Percentiles rank a stretch among this genome's conserved stretches.
Evolutionary conservation across 2,797 vertebrate genomes (phyloP).

Genomic region (Rhinichthys osculus): DNA sequence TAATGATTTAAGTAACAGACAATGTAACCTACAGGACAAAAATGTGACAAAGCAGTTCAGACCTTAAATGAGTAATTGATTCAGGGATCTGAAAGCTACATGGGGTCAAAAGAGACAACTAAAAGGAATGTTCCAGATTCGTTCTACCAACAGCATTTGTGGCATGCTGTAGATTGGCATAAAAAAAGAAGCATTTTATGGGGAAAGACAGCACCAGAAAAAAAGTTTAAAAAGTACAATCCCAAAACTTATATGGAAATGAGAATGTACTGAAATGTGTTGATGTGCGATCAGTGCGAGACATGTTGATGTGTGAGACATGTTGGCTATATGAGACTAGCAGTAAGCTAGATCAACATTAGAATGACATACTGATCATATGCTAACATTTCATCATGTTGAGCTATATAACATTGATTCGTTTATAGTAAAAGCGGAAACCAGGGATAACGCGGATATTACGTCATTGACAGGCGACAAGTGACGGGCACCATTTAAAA

Average conservation of each 20-base stretch:
- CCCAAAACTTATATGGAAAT: background rate
- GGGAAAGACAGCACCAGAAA: background rate
- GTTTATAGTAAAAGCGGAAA: too few species aligned
- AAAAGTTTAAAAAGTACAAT: background rate
- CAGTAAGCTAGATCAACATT: too few species aligned
- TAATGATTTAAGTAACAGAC: background rate
- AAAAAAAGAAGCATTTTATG: background rate
- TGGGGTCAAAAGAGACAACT: background rate
- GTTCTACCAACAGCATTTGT: background rate
- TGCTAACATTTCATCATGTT: too few species aligned
- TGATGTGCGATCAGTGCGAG: too few species aligned
- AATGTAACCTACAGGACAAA: background rate
- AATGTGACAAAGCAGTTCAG: background rate
- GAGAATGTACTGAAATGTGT: too few species aligned
- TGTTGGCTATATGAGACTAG: too few species aligned
- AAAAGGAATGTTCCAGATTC: background rate
- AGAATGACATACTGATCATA: too few species aligned
- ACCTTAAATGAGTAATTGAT: constrained; percentile 5
- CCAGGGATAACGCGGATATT: too few species aligned
- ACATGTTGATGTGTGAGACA: too few species aligned
- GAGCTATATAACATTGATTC: too few species aligned
- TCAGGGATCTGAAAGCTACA: background rate
- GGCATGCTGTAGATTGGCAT: background rate
- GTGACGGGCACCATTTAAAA: too few species aligned
- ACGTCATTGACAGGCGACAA: too few species aligned